Evolutionary conservation across 1,140 invertebrate species (phyloP).

Genomic region (Scaptodrosophila lebanonensis): DNA sequence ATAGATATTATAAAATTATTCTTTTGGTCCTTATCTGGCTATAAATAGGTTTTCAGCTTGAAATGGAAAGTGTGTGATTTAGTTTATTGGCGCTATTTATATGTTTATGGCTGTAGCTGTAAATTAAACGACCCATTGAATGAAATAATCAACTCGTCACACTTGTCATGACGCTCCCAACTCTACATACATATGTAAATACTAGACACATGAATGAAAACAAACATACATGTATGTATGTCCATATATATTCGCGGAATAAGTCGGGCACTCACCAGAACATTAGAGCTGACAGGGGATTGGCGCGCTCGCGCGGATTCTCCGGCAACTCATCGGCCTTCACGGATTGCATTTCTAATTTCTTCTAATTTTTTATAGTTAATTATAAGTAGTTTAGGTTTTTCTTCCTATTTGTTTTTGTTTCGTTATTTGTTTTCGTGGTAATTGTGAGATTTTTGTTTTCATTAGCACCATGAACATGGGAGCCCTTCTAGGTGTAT

Average conservation of each 20-base stretch:
- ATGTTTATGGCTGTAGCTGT: no score
- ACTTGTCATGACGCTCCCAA: conserved; percentile 16
- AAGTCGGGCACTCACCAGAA: conserved; percentile 68
- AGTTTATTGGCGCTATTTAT: no score
- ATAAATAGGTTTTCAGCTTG: conserved; percentile 26
- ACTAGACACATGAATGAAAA: no score
- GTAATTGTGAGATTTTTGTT: conserved; percentile 10
- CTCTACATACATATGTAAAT: background rate
- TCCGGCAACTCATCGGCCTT: conserved; percentile 58
- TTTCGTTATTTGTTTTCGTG: conserved; percentile 8
- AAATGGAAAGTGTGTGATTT: no score
- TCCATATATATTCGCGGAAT: no score
- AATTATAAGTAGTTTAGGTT: conserved; percentile 24
- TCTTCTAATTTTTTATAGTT: conserved; percentile 8
- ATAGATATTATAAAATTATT: no score
- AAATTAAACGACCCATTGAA: conserved; percentile 59
- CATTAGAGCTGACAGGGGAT: conserved; percentile 50
- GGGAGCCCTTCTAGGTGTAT: no score
- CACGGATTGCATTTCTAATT: conserved; percentile 50
- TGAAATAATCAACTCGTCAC: conserved; percentile 43
- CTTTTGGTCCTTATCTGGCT: background rate
- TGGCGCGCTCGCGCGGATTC: conserved; percentile 58
- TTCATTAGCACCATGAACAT: conserved; percentile 48
- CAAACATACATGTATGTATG: no score
- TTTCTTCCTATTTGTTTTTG: conserved; percentile 5